Base-by-base conservation (phyloP, 2,113 vertebrate species). In the Lethenteron camtschaticum region DNA sequence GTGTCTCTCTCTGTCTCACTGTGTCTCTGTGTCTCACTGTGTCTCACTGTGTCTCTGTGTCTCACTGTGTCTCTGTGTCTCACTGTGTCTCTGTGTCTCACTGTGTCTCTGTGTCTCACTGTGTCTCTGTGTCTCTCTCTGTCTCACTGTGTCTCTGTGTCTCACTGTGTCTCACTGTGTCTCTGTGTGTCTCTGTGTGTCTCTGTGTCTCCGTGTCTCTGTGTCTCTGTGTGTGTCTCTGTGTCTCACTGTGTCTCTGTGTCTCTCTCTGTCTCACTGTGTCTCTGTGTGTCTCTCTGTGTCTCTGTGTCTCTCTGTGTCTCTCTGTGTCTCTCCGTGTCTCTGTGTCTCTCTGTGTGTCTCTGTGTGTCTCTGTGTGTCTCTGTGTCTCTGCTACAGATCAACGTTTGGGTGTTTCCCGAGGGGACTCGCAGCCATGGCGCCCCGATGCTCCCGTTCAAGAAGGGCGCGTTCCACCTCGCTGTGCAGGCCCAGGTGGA, bases 401-500 rank as follows among this genome's bases (percentile, higher is more conserved):
- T 60, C n/a, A 63, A 63, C 13, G 18, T 63, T 63, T 63, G 60
- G 60, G 18, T 63, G 3, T 63, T 14, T 16, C 60, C 60, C 18
- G 60, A 63, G 60, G 60, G 60, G 6, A 63, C 60, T 63, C 60
- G 60, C 60, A 13, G 18, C 18, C 5, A 3, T 14, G 60, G 60
- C 13, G 6, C 5, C 13, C 13, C 60, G 3, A 3, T 63, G 60
- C 18, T 63, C 13, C 13, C 13, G 13, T 63, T 63, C 60, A 63
- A 63, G 18, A 13, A 18, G 18, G 60, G 60, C 13, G 60, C 60
- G 13, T 63, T 63, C 18, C 60, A 63, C 18, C 60, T 63, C 6
- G 60, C 60, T 14, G 60, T 63, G 13, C 60, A 63, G 18, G 60
- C 60, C 18, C 60, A 63, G 60, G 60, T 63, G n/a, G n/a, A n/a